These are phyloP conservation scores for Talpa occidentalis DNA, from an alignment of 2,113 vertebrate genomes.

Conservation along the genomic window DNA sequence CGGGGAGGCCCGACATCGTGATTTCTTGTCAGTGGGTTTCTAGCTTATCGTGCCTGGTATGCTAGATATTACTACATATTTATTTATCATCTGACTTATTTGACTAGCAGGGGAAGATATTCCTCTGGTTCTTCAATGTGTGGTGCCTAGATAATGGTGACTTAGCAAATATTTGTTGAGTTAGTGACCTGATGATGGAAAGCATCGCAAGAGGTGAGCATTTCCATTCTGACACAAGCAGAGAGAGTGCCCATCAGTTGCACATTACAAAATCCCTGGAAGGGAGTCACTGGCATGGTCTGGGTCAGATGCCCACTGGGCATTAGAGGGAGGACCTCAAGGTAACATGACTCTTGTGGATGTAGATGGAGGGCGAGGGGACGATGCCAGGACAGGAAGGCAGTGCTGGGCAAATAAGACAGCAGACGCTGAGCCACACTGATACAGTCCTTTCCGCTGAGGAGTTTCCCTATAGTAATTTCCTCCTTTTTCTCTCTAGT, in stretches of 20 bases:
- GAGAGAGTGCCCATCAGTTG: not conserved
- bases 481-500: conserved; percentile 56
- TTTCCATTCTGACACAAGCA: not conserved
- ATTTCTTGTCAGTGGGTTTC: not conserved
- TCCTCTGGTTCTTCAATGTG: not conserved
- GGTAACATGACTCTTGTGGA: not conserved
- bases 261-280: not conserved
- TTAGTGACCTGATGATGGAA: not conserved
- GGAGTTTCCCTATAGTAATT: conserved; percentile 58
- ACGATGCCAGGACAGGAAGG: not conserved
- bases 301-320: not conserved
- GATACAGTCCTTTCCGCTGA: not conserved
- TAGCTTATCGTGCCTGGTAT: not conserved
- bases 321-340: not conserved
- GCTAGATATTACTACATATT: not conserved
- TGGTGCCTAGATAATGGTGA: not conserved
- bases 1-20: no score
- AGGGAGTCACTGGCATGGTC: not conserved
- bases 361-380: not conserved
- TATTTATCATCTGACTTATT: not conserved
- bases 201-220: not conserved
- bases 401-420: not conserved
- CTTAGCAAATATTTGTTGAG: not conserved
- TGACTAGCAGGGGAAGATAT: not conserved
- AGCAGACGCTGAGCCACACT: not conserved